Evolutionary conservation across 2,797 vertebrate genomes (phyloP), one percentile per base, ranked within the genome.

Genomic region (Vultur gryphus): DNA sequence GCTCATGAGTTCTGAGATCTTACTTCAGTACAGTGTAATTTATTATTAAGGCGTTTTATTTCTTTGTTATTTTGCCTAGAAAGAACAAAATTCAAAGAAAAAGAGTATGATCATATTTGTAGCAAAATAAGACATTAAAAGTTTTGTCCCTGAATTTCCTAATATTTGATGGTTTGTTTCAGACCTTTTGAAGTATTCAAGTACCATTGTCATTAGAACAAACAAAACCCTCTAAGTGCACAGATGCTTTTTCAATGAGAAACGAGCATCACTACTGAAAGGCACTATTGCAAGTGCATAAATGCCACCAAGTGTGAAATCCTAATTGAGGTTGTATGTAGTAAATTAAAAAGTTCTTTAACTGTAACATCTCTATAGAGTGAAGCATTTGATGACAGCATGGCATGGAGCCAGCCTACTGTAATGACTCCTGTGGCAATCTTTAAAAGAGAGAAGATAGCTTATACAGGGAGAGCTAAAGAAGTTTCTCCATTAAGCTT

Each of bases 111-210:
- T 72, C 6, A 1, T 41, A 58, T 57, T 76, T 80, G 13, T 54
- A 44, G 44, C 21, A 67, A 84, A 57, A 37, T 41, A 69, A 61
- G 23, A 52, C 10, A 19, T 79, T 35, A 51, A 21, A 75, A 49
- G 6, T 84, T 91, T 94, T 93, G 25, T 84, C 39, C 20, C 41
- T 80, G 31, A 52, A 37, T 94, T 96, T 89, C 81, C 54, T 88
- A 59, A 35, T 71, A 66, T 91, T 66, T 95, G 9, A 52, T 94
- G 37, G 12, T 62, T 95, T 96, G 24, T 94, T 66, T 96, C 85
- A 89, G 86, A 87, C 69, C 54, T 70, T 96, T 95, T 49, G 44
- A 88, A 93, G 66, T 87, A 85, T 91, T 96, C 13, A 11, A 57
- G 29, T 83, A 37, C 44, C 5, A 5, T n/a, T 94, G n/a, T 66